Base-by-base conservation (phyloP, 2,113 vertebrate genomes). In the Cyprinodon brontotheroides region DNA sequence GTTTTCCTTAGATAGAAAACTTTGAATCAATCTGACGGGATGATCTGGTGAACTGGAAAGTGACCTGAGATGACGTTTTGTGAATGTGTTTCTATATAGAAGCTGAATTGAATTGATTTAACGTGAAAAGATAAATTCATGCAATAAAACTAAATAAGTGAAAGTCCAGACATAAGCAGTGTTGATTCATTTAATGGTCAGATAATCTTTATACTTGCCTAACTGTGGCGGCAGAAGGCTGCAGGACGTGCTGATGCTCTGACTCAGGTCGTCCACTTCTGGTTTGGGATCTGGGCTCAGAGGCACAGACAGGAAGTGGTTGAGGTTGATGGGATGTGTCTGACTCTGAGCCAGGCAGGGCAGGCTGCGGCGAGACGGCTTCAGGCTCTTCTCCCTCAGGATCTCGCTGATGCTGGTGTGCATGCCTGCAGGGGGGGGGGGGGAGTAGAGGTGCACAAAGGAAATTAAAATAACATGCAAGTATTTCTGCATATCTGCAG, bases 371-470 rank as follows among this genome's bases (percentile, higher is more conserved):
- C 97, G 94, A 14, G 97, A 98, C 0, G 97, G 96, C 79, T 97
- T 98, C 75, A 98, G 86, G 1, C 95, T 94, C 64, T 96, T 96
- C 71, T 97, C 97, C 85, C 96, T 98, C 82, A 96, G 94, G 57
- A 96, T 97, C 87, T 98, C 97, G 36, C 97, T 99, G 93, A 97
- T 98, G 91, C 96, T 99, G 68, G 95, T 94, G 87, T 98, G 97
- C 97, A 99, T 98, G 79, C 97, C 98, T 99, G 89, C 50, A 91
- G 86, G 75, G 76, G 67, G n/a, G 74, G 41, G 65, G 13, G 17
- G 36, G 36, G 10, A 14, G 69, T 8, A 11, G 53, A 43, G 36
- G 20, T 37, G 69, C 11, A 11, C 45, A 43, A 14, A 17, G 65
- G 14, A 66, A 66, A 66, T 7, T 65, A 41, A 60, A 47, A 43